Evolutionary conservation across 2,113 vertebrate species (phyloP).

Genomic region (Periophthalmodon schlosseri): DNA sequence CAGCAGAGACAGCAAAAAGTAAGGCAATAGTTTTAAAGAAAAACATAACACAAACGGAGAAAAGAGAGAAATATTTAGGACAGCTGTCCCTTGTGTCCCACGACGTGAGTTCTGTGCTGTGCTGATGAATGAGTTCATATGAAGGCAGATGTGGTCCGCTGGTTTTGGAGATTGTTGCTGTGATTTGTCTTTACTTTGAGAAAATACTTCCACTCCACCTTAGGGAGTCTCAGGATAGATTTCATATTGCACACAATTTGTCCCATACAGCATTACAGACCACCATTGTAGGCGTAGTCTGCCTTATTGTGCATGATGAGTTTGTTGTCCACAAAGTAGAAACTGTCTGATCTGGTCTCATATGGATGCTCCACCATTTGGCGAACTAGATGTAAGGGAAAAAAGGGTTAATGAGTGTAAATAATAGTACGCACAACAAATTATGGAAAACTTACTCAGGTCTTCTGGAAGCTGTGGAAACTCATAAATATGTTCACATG

Average conservation of each 20-base stretch:
- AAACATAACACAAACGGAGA: constrained; percentile 30
- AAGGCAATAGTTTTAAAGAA: constrained; percentile 51
- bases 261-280: constrained; percentile 78
- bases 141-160: constrained; percentile 52
- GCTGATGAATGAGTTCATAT: constrained; percentile 29
- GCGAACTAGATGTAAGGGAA: constrained; percentile 76
- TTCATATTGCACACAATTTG: constrained; percentile 33
- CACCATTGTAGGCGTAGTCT: constrained; percentile 96
- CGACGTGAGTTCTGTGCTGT: constrained; percentile 27
- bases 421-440: background rate
- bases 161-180: constrained; percentile 23
- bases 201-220: constrained; percentile 33
- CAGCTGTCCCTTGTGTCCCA: constrained; percentile 35
- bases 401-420: constrained; percentile 1
- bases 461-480: constrained; percentile 97
- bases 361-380: constrained; percentile 96
- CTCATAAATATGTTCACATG: constrained; percentile 98
- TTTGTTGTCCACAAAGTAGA: constrained; percentile 99
- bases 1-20: constrained; percentile 63
- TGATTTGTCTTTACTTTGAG: constrained; percentile 22
- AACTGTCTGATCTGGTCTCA: constrained; percentile 97
- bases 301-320: constrained; percentile 99
- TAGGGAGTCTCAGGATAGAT: constrained; percentile 19
- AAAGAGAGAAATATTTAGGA: constrained; percentile 31
- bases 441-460: constrained; percentile 83